These are phyloP conservation scores for Brachionus calyciflorus DNA, from an alignment of 1,140 invertebrate species.

Conservation along the genomic window DNA sequence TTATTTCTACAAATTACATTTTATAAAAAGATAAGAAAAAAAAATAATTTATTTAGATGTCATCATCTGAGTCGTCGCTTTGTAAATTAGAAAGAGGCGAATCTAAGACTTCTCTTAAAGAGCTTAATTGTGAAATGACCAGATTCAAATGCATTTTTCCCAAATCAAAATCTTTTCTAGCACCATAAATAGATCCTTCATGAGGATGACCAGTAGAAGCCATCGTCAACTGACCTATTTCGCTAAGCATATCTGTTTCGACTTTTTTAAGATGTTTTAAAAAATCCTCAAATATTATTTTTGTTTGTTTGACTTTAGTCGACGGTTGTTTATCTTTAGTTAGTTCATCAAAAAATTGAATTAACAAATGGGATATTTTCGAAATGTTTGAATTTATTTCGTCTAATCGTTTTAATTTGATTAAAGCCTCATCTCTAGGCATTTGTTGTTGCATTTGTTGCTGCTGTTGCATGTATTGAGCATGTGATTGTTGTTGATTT, in stretches of 20 bases:
- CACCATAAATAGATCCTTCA: conserved; percentile 45
- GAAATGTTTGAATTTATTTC: conserved; percentile 38
- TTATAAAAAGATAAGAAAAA: neutral
- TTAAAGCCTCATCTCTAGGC: conserved; percentile 1
- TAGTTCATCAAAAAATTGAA: conserved; percentile 43
- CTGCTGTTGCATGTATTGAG: conserved; percentile 9
- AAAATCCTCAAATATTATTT: conserved; percentile 41
- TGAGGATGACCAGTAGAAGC: conserved; percentile 38
- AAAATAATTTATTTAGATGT: conserved; percentile 1
- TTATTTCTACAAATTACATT: conserved; percentile 7
- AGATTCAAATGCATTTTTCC: conserved; percentile 45
- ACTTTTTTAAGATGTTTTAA: conserved; percentile 43
- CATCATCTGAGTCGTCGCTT: neutral
- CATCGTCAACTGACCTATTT: conserved; percentile 16
- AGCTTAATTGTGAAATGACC: neutral
- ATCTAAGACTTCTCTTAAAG: neutral
- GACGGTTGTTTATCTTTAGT: conserved; percentile 42
- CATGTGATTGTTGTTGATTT: neutral
- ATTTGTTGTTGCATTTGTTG: conserved; percentile 25
- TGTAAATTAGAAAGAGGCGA: neutral
- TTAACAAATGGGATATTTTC: conserved; percentile 17
- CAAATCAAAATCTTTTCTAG: conserved; percentile 46
- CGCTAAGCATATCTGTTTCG: neutral
- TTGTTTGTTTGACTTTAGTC: conserved; percentile 35
- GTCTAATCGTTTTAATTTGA: conserved; percentile 29